A percentile compares a stretch with the other conserved stretches of the same genome.
These are phyloP conservation scores for Vannuccia rotundouncinata DNA, from an alignment of 2,888 invertebrate genomes.

Conservation along the genomic window DNA sequence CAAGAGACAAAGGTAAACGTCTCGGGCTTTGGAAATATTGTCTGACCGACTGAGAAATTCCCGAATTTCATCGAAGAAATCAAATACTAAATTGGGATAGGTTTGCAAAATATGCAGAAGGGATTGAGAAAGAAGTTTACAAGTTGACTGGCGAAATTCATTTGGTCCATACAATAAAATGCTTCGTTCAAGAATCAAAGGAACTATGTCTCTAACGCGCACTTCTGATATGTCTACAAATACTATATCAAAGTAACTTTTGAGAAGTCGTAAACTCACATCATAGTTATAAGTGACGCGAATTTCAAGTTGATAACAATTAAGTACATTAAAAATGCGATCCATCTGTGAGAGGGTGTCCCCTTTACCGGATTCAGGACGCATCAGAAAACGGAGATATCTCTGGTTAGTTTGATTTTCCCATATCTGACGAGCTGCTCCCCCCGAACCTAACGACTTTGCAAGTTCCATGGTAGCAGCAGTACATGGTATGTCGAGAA, in stretches of 20 bases:
- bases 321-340: neutral
- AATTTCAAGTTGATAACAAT: neutral
- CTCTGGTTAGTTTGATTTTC: neutral
- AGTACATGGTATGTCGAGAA: neutral
- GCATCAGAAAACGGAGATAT: neutral
- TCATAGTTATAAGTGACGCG: slow-evolving; percentile 5
- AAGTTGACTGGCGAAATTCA: neutral
- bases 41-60: neutral
- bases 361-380: neutral
- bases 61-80: neutral
- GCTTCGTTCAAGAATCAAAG: neutral
- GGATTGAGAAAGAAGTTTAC: neutral
- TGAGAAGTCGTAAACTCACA: neutral
- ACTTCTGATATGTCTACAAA: neutral
- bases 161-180: neutral
- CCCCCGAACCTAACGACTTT: neutral
- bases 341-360: neutral
- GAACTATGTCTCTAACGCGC: neutral
- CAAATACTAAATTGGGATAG: neutral
- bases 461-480: slow-evolving; percentile 22
- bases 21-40: neutral
- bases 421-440: neutral
- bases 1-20: neutral
- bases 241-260: neutral
- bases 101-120: neutral